These are phyloP conservation scores for Sebastes taczanowskii DNA, from an alignment of 2,797 vertebrate genomes.

Conservation along the genomic window DNA sequence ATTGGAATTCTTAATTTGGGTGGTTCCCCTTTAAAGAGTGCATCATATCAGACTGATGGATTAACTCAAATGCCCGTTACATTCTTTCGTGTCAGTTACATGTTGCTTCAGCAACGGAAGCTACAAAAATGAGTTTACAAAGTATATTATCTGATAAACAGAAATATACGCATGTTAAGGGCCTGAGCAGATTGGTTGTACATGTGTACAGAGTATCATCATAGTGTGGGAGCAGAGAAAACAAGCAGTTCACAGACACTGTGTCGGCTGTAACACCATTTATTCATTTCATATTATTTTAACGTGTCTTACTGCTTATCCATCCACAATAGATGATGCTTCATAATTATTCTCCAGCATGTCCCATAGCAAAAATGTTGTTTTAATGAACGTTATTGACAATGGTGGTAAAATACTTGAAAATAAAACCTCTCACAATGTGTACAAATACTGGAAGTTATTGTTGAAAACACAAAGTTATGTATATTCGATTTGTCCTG, in stretches of 20 bases:
- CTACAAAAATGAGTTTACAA: not conserved
- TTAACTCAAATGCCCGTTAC: not conserved
- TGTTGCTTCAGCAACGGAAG: not conserved
- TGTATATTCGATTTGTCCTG: not conserved
- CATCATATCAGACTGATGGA: not conserved
- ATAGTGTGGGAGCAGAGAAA: not conserved
- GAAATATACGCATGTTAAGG: not conserved
- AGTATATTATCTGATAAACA: not conserved
- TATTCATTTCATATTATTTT: not conserved
- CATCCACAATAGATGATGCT: not conserved
- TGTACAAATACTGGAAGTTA: not conserved
- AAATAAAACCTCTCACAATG: not conserved
- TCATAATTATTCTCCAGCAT: not conserved
- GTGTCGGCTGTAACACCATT: not conserved
- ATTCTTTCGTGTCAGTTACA: not conserved
- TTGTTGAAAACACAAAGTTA: too few species aligned
- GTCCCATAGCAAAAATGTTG: not conserved
- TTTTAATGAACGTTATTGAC: not conserved
- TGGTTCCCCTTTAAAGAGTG: not conserved
- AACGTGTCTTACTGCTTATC: not conserved
- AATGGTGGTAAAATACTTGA: not conserved
- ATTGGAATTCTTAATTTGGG: too few species aligned
- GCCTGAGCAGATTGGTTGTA: not conserved
- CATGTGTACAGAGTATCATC: not conserved
- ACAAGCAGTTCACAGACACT: not conserved